Percentiles rank a stretch among this genome's conserved stretches.
Evolutionary conservation across 2,113 vertebrate genomes (phyloP).

Genomic region (Etheostoma cragini): DNA sequence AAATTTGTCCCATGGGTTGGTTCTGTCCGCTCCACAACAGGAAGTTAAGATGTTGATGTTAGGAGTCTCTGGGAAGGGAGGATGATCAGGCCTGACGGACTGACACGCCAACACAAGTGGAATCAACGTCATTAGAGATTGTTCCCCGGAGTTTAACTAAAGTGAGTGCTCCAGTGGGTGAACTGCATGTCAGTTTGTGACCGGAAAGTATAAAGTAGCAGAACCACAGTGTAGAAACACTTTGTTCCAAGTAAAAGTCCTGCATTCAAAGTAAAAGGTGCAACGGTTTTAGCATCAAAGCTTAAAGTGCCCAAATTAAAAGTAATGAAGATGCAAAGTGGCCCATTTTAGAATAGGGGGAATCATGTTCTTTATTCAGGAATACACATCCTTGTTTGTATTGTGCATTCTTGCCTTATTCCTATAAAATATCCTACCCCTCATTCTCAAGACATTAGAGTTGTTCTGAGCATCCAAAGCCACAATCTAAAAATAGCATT

Average conservation of each 20-base stretch:
- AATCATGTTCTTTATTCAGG: not conserved
- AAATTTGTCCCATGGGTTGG: conserved; percentile 47
- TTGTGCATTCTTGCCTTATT: not conserved
- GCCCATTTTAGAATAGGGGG: not conserved
- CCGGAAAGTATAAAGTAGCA: not conserved
- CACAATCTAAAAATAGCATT: conserved; percentile 1
- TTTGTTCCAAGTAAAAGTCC: not conserved
- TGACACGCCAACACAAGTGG: not conserved
- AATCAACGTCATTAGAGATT: conserved; percentile 15
- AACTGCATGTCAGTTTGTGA: not conserved
- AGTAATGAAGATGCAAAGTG: not conserved
- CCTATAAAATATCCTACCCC: not conserved
- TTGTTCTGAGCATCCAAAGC: not conserved
- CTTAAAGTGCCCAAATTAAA: no score
- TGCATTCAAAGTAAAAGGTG: not conserved
- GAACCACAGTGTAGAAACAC: not conserved
- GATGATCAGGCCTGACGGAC: not conserved
- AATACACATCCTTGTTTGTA: not conserved
- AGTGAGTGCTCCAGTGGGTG: not conserved
- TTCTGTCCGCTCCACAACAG: conserved; percentile 64
- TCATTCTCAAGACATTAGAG: not conserved
- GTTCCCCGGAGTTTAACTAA: conserved; percentile 13
- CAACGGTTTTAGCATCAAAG: no score
- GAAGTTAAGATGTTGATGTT: conserved; percentile 72
- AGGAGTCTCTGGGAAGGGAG: conserved; percentile 57